Conservation (phyloP, 2,113 vertebrate species). For the Malurus melanocephalus region DNA sequence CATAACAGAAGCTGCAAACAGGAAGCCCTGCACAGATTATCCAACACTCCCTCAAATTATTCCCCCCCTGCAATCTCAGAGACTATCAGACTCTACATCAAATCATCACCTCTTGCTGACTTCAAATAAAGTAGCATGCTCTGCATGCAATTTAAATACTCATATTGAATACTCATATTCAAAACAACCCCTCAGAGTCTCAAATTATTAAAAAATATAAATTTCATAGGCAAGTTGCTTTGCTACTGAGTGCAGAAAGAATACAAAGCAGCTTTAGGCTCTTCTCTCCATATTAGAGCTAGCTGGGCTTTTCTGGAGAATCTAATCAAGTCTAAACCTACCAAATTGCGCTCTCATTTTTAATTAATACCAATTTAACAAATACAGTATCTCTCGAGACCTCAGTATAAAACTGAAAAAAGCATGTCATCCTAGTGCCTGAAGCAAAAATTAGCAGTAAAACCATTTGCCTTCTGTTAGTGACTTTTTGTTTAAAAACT, state of each 20-base stretch:
- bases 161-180: not conserved
- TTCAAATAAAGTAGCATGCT: not conserved
- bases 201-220: not conserved
- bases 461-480: not conserved
- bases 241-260: not conserved
- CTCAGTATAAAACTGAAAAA: not conserved
- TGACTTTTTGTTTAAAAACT: not conserved
- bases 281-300: not conserved
- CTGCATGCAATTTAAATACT: not conserved
- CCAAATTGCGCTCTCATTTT: not conserved
- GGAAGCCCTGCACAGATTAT: not conserved
- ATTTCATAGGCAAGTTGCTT: not conserved
- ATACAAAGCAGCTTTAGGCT: not conserved
- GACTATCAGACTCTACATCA: not conserved
- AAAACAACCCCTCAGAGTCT: not conserved
- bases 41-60: not conserved
- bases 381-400: not conserved
- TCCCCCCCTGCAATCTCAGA: not conserved
- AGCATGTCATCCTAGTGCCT: not conserved
- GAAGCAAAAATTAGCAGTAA: not conserved
- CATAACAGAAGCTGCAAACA: not conserved
- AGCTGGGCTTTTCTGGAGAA: not conserved
- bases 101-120: not conserved
- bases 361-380: constrained; percentile 25
- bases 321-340: not conserved